Base-by-base conservation (phyloP, 2,888 invertebrate species). In the Cremastinae sp. region DNA sequence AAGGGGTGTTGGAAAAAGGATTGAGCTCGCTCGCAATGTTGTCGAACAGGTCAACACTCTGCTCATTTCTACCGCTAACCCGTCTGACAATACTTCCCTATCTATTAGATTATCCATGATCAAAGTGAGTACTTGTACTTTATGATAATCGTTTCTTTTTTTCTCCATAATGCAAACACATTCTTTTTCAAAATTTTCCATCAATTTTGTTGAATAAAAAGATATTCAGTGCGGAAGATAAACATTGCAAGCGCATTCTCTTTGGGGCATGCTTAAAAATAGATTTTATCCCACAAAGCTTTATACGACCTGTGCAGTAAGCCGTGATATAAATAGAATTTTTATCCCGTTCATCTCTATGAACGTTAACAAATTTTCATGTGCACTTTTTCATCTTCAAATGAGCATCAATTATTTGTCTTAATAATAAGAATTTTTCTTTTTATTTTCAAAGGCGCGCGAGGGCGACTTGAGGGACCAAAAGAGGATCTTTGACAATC, bases 81-180 rank as follows among this genome's bases (percentile, higher is more conserved):
- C 93, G 14, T 92, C 93, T 4, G 94, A 94, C 89, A 92, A 91
- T 83, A 92, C 93, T 59, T 92, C 92, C 64, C 91, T 95, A 61
- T 91, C 93, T 80, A 92, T 94, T 74, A 90, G 94, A 51, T 90
- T 94, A 79, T 93, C 93, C 74, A 91, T 93, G 83, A 92, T 93
- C 79, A 92, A 93, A 91, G 94, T 94, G 84, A 83, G 85, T 82
- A 69, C 9, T n/a, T n/a, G 4, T 9, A n/a, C n/a, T n/a, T n/a
- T n/a, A n/a, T n/a, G n/a, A n/a, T n/a, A 14, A n/a, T 1, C 2
- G 38, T 58, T 20, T 58, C 12, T 2, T 36, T 36, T 20, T 14
- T 12, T 16, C 34, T 14, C 12, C 51, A 61, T 16, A 1, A 14
- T 2, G 20, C 18, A 41, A 53, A 12, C 20, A 28, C n/a, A n/a